phyloP scores from a whole-genome alignment of 2,797 vertebrate species.

The Sardinella longiceps region DNA sequence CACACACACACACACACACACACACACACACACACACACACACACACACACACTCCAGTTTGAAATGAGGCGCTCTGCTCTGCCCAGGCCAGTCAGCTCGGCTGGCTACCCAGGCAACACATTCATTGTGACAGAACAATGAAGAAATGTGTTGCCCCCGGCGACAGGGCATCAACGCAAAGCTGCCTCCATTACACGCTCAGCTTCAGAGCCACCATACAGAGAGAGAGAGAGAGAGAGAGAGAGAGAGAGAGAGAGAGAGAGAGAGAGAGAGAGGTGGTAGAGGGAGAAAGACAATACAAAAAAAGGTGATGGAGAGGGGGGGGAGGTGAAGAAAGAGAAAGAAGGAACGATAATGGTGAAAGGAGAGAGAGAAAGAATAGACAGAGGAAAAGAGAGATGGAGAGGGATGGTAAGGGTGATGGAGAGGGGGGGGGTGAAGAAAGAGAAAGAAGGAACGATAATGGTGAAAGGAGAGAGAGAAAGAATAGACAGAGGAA shows the following conservation, averaged over 20 bases:
- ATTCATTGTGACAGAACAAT: constrained; percentile 58
- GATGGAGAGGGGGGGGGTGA: neutral
- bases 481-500: neutral
- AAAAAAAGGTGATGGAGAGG: neutral
- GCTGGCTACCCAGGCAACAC: constrained; percentile 41
- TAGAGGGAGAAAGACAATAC: neutral
- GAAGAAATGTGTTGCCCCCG: constrained; percentile 52
- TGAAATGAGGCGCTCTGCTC: neutral
- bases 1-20: too few relatives aligned
- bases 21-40: too few relatives aligned
- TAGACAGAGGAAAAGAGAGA: neutral
- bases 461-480: neutral
- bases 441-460: neutral
- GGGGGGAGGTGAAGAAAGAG: neutral
- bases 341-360: neutral
- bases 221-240: neutral
- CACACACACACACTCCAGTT: neutral
- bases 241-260: constrained; percentile 3
- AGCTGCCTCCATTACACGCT: constrained; percentile 56
- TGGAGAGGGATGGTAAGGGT: neutral
- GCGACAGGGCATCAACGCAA: constrained; percentile 55
- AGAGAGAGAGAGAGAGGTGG: neutral
- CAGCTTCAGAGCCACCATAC: constrained; percentile 40
- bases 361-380: neutral
- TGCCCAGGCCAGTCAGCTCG: too few relatives aligned